A percentile compares a stretch with the other conserved stretches of the same genome.
These are phyloP conservation scores for Papilio polyxenes DNA, from an alignment of 1,140 invertebrate genomes.

Conservation along the genomic window DNA sequence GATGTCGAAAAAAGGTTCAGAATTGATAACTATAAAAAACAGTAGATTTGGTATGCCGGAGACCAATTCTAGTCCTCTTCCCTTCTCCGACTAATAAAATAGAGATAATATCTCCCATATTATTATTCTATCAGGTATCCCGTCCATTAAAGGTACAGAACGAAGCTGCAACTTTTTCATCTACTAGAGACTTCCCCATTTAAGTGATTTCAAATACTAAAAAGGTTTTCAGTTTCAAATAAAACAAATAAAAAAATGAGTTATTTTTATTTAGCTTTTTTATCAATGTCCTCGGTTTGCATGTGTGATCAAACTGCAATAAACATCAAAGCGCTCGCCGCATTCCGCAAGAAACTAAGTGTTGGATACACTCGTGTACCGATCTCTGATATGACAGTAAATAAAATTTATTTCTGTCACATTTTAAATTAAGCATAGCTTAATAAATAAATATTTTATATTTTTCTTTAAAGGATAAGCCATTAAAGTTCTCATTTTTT, in stretches of 20 bases:
- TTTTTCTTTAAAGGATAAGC: no score
- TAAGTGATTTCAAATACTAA: no score
- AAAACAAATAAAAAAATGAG: neutral
- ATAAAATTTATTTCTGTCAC: neutral
- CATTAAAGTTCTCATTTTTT: no score
- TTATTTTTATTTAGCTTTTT: neutral
- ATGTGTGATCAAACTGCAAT: neutral
- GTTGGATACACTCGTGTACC: neutral
- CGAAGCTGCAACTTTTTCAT: no score
- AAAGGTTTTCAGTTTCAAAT: no score
- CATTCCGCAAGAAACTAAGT: neutral
- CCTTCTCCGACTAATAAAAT: no score
- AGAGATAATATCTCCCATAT: no score
- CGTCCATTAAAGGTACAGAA: no score
- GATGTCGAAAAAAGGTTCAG: neutral
- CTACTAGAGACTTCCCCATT: no score
- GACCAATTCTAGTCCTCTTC: no score
- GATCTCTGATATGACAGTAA: neutral
- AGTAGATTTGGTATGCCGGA: neutral
- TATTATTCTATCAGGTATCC: no score
- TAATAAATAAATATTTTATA: no score
- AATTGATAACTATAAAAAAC: constrained; percentile 12
- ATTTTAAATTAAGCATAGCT: neutral
- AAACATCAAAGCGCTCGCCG: neutral
- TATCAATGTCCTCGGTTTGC: neutral